Evolutionary conservation across 2,888 invertebrate genomes (phyloP).

Genomic region (Orchesella flavescens): DNA sequence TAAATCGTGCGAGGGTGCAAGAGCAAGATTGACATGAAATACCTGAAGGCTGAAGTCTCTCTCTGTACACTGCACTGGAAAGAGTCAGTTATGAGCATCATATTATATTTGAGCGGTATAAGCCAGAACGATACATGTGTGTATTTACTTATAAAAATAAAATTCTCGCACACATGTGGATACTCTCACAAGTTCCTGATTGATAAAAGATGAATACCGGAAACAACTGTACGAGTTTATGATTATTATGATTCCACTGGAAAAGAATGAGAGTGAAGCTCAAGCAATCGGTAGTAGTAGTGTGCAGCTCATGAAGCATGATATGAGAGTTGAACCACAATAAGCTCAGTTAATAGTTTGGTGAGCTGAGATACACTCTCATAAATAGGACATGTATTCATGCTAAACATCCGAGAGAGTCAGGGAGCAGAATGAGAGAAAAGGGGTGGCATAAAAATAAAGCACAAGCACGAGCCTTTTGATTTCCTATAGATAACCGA

Average conservation of each 20-base stretch:
- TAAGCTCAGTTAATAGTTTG: not conserved
- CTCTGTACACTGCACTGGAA: conserved; percentile 4
- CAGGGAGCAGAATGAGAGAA: conserved; percentile 9
- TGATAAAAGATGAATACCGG: conserved; percentile 68
- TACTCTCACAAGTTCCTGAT: conserved; percentile 47
- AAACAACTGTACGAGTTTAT: conserved; percentile 65
- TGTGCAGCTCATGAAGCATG: not conserved
- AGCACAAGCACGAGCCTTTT: conserved; percentile 69
- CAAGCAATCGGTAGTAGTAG: not conserved
- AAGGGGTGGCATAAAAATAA: conserved; percentile 54
- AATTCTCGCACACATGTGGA: conserved; percentile 4
- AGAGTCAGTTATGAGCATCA: conserved; percentile 32
- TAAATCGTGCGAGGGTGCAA: not conserved
- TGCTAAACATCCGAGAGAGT: not conserved
- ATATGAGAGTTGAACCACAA: conserved; percentile 3
- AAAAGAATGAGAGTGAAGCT: conserved; percentile 29
- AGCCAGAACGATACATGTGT: not conserved
- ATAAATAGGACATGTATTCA: not conserved
- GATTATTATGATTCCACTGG: conserved; percentile 37
- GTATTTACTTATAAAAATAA: not conserved
- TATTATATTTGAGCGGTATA: conserved; percentile 22
- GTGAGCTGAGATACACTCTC: conserved; percentile 53
- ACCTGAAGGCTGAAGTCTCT: conserved; percentile 22
- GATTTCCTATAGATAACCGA: conserved; percentile 70
- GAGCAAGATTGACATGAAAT: conserved; percentile 28